Base-by-base conservation (phyloP, 2,888 invertebrate genomes). In the Blastobasis lacticolella region DNA sequence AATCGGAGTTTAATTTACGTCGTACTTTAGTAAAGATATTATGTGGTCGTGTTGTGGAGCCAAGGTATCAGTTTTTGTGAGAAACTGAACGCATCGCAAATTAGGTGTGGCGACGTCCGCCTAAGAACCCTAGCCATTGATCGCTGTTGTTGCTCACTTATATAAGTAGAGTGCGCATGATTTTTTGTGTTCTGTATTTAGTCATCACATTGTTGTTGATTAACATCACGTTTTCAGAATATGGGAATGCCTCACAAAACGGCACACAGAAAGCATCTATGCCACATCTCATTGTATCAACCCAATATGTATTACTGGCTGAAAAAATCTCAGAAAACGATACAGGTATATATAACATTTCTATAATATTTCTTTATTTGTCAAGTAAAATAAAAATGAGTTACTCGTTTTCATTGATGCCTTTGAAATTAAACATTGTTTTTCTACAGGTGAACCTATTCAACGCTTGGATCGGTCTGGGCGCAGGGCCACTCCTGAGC, bases 221-320 rank as follows among this genome's bases (percentile, higher is more conserved):
- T 45, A 38, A 1, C 10, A 37, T 46, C 6, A 46, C 46, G 2
- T 49, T 54, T 52, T 23, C 54, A 67, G 64, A 47, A 49, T 4
- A 10, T 46, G 0, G 47, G 52, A 38, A 54, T 56, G 0, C 56
- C 56, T 4, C 60, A 57, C 2, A 55, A 57, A 0, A 58, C 54
- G 5, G 1, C 0, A 3, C 60, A 60, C 5, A 65, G 67, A 0
- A 72, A 65, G 10, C 72, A 81, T 0, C 60, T 87, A 0, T 1
- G 83, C 0, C 78, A 83, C 54, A 41, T 71, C 2, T 76, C 72
- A 0, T 58, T 88, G 36, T 63, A 75, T 0, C 87, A 88, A 57
- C 88, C 87, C 0, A 88, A 87, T 57, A 52, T 88, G 1, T 88
- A 87, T 55, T 86, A 75, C 56, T 82, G 74, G 75, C 71, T 63